phyloP scores from a whole-genome alignment of 2,888 invertebrate species.

The Dilophus febrilis region DNA sequence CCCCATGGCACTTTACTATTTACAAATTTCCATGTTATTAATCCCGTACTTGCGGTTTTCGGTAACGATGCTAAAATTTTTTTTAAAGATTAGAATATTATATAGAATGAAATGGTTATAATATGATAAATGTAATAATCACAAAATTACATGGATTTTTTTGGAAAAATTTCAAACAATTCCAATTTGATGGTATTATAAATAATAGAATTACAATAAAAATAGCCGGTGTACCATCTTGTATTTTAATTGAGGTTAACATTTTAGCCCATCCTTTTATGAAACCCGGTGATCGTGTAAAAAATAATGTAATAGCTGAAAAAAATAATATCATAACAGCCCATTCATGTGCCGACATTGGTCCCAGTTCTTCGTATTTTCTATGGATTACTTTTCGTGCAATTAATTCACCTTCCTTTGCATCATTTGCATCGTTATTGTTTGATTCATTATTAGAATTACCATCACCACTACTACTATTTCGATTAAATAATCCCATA shows the following conservation, averaged over 20 bases:
- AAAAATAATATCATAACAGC: slow-evolving; percentile 44
- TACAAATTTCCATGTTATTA: slow-evolving; percentile 62
- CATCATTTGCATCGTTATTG: slow-evolving; percentile 37
- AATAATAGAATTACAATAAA: slow-evolving; percentile 60
- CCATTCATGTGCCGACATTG: slow-evolving; percentile 55
- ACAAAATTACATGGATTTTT: not conserved
- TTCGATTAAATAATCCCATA: slow-evolving; percentile 45
- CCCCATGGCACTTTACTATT: slow-evolving; percentile 65
- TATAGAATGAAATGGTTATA: too few relatives aligned
- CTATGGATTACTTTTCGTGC: slow-evolving; percentile 47
- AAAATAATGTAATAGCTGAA: slow-evolving; percentile 58
- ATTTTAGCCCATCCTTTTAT: slow-evolving; percentile 62
- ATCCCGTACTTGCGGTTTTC: slow-evolving; percentile 39
- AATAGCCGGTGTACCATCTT: slow-evolving; percentile 57
- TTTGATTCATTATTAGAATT: too few relatives aligned
- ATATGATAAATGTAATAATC: slow-evolving; percentile 5
- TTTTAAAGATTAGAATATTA: not conserved
- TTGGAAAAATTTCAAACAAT: slow-evolving; percentile 45
- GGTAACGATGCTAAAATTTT: slow-evolving; percentile 20
- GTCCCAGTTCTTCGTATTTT: slow-evolving; percentile 56
- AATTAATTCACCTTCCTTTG: slow-evolving; percentile 37
- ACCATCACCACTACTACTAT: too few relatives aligned
- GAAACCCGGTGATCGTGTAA: slow-evolving; percentile 68
- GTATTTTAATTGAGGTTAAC: slow-evolving; percentile 47
- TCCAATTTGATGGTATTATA: slow-evolving; percentile 52